Percentiles rank a stretch among this genome's conserved stretches.
These are phyloP conservation scores for Anabas testudineus DNA, from an alignment of 2,797 vertebrate species.

Conservation along the genomic window DNA sequence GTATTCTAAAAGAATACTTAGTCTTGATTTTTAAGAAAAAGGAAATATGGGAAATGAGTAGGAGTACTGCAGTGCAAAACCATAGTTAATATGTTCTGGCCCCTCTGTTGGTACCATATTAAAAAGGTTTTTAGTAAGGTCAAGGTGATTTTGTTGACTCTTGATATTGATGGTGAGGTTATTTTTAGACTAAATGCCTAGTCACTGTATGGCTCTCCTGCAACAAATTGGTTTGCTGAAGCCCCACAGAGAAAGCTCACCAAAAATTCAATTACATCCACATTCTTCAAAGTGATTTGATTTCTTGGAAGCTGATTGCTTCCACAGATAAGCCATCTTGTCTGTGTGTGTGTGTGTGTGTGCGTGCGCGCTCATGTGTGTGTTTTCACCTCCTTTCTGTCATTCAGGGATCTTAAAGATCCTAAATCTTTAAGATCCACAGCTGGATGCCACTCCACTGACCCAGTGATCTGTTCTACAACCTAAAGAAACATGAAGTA, in stretches of 20 bases:
- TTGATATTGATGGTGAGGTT: constrained; percentile 17
- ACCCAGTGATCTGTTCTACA: constrained; percentile 31
- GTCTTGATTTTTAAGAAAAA: constrained; percentile 9
- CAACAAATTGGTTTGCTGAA: constrained; percentile 10
- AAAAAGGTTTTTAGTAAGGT: neutral
- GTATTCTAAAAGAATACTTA: constrained; percentile 20
- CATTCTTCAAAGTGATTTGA: constrained; percentile 49
- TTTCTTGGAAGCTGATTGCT: constrained; percentile 45
- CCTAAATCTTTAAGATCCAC: constrained; percentile 12
- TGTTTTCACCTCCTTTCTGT: too few species aligned
- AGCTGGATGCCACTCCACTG: constrained; percentile 14
- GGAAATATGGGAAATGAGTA: constrained; percentile 4
- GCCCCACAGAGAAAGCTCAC: constrained; percentile 12
- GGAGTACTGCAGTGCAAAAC: neutral
- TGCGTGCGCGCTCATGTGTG: too few species aligned
- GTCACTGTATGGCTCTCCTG: neutral
- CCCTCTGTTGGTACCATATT: constrained; percentile 5
- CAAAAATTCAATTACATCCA: constrained; percentile 41
- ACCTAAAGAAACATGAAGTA: constrained; percentile 29
- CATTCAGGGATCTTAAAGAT: too few species aligned
- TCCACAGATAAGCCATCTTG: constrained; percentile 20
- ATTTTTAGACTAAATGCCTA: constrained; percentile 40
- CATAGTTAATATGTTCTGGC: neutral
- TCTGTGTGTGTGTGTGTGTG: too few species aligned
- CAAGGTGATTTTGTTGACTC: neutral